Evolutionary conservation across 2,113 vertebrate species (phyloP), one percentile per base, ranked within the genome.

Genomic region (Crotalus helleri): DNA sequence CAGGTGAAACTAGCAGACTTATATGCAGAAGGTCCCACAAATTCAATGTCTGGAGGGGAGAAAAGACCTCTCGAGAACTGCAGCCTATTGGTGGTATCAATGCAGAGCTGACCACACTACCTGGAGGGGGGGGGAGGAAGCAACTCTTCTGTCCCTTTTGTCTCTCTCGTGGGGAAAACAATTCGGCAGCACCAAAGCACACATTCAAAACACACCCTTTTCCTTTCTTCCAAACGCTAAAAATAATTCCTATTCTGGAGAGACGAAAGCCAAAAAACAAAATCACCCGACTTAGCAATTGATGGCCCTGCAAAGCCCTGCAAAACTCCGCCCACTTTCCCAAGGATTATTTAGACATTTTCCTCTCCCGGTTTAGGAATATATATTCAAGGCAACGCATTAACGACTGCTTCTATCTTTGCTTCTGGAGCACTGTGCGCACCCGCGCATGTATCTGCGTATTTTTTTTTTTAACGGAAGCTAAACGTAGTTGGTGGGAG

Each of bases 181-280:
- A 55, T 92, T 74, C n/a, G 7, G 21, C 91, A 85, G 44, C 7
- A 93, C 5, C 54, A 21, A 57, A 33, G 51, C 53, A 53, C 74
- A 81, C 74, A 44, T 81, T 9, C n/a, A 88, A 64, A 90, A 57
- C 19, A 93, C 93, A 94, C 93, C 86, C 61, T 44, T 53, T 29
- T 64, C 91, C 94, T 95, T 88, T 59, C 33, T 89, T 87, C 88
- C 91, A 74, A 64, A 87, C 3, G 54, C 46, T 90, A 86, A 85
- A 90, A 93, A 90, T 86, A 86, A 90, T 64, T 29, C 46, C 3
- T 53, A 53, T 86, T 49, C 23, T 61, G 46, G 55, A 6, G 49
- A 88, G 21, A 81, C 39, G 53, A 46, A 88, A n/a, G 46, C 57
- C 51, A 53, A 89, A 49, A 49, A 39, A 59, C 53, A 59, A 61